Evolutionary conservation across 2,888 invertebrate genomes (phyloP).

Genomic region (Diadromus collaris): DNA sequence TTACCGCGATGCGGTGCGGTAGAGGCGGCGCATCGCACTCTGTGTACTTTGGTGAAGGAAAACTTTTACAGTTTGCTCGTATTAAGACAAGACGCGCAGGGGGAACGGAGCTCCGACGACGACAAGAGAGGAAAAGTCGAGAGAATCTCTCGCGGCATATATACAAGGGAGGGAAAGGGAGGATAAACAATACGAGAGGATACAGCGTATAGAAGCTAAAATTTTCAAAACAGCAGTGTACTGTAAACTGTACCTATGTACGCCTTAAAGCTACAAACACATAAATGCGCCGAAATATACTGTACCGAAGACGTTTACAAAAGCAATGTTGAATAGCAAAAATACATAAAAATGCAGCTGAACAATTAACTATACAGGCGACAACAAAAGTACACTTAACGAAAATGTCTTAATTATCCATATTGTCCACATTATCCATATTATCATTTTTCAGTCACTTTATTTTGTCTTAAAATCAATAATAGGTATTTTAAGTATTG

Average conservation of each 20-base stretch:
- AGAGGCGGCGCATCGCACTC: conserved; percentile 47
- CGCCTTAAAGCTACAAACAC: background rate
- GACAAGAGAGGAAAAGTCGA: conserved; percentile 58
- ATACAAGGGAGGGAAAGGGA: conserved; percentile 11
- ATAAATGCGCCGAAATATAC: background rate
- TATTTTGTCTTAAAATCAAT: background rate
- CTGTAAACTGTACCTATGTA: conserved; percentile 9
- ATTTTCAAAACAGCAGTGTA: conserved; percentile 45
- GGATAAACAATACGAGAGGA: conserved; percentile 50
- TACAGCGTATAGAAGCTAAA: conserved; percentile 18
- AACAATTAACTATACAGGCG: background rate
- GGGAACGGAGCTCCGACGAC: conserved; percentile 57
- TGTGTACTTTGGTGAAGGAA: conserved; percentile 62
- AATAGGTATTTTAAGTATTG: background rate
- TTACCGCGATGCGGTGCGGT: conserved; percentile 59
- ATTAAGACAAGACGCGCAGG: conserved; percentile 67
- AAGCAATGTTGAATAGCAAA: background rate
- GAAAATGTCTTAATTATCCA: background rate
- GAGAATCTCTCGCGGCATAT: conserved; percentile 40
- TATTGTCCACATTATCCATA: too few species aligned
- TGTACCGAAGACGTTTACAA: background rate
- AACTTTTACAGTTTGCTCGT: conserved; percentile 71
- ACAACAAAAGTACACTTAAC: background rate
- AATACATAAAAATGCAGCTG: background rate
- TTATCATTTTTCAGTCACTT: background rate